A percentile compares a stretch with the other conserved stretches of the same genome.
phyloP scores from a whole-genome alignment of 2,797 vertebrate genomes.

The Oreortyx pictus region DNA sequence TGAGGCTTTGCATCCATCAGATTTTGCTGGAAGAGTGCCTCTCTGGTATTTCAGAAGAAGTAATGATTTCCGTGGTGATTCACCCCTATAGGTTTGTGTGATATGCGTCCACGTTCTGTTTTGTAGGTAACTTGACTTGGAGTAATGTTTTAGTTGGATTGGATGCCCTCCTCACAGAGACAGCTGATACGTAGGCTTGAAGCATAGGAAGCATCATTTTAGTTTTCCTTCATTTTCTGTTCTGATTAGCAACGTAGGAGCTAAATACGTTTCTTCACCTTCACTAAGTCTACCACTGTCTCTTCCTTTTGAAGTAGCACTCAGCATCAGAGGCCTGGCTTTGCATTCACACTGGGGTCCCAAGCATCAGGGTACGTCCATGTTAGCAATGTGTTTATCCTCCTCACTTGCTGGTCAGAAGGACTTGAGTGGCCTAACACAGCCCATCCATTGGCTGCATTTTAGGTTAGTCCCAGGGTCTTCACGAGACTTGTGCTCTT shows the following conservation, averaged over 20 bases:
- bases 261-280: neutral
- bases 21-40: neutral
- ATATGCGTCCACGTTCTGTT: neutral
- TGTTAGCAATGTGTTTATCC: neutral
- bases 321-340: neutral
- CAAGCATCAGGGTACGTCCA: accelerated
- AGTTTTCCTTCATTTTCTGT: neutral
- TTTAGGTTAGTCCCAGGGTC: neutral
- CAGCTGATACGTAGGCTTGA: neutral
- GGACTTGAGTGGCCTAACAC: accelerated
- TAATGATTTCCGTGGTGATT: neutral
- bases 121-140: neutral
- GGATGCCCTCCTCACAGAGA: neutral
- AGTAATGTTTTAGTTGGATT: neutral
- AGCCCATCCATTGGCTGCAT: too few relatives aligned
- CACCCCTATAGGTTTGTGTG: neutral
- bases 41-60: neutral
- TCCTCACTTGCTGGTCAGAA: accelerated
- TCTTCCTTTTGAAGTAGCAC: neutral
- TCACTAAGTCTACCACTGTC: neutral
- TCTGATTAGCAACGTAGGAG: neutral
- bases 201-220: neutral
- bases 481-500: accelerated
- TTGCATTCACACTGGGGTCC: neutral
- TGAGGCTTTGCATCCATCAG: neutral